These are phyloP conservation scores for Zaprionus nigranus DNA, from an alignment of 1,140 invertebrate genomes.

Conservation along the genomic window DNA sequence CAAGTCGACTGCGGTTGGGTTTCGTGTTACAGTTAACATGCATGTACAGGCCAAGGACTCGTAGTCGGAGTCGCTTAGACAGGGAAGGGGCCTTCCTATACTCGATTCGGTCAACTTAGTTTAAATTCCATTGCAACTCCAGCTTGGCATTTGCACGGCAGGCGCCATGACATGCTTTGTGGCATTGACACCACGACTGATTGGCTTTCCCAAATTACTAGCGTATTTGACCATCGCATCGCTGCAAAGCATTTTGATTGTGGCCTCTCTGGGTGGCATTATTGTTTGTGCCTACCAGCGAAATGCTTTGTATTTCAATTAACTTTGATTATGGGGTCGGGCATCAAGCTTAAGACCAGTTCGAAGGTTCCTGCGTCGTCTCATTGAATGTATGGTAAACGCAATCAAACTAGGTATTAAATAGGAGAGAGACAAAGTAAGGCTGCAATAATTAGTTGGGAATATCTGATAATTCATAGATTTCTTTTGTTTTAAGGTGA, in stretches of 20 bases:
- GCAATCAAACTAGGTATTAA: background rate
- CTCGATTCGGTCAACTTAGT: constrained; percentile 72
- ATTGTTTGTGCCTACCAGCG: background rate
- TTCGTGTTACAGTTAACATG: constrained; percentile 69
- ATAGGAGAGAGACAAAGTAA: background rate
- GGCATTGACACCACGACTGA: constrained; percentile 15
- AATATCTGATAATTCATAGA: too few relatives aligned
- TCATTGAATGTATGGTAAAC: background rate
- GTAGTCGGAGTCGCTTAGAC: too few relatives aligned
- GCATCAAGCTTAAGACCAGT: background rate
- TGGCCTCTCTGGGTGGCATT: background rate
- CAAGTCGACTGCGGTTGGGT: constrained; percentile 70
- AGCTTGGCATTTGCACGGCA: background rate
- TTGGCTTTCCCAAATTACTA: constrained; percentile 23
- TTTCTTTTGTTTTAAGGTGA: too few relatives aligned
- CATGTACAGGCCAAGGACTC: too few relatives aligned
- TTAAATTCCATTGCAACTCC: constrained; percentile 53
- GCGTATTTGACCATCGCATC: background rate
- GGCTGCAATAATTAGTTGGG: too few relatives aligned
- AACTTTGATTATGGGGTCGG: constrained; percentile 13
- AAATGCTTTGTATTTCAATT: constrained; percentile 7
- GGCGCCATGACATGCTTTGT: constrained; percentile 19
- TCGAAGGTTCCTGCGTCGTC: background rate
- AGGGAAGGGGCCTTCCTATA: background rate
- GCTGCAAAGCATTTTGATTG: constrained; percentile 1